phyloP scores from a whole-genome alignment of 2,113 vertebrate species.

The Hemicordylus capensis region DNA sequence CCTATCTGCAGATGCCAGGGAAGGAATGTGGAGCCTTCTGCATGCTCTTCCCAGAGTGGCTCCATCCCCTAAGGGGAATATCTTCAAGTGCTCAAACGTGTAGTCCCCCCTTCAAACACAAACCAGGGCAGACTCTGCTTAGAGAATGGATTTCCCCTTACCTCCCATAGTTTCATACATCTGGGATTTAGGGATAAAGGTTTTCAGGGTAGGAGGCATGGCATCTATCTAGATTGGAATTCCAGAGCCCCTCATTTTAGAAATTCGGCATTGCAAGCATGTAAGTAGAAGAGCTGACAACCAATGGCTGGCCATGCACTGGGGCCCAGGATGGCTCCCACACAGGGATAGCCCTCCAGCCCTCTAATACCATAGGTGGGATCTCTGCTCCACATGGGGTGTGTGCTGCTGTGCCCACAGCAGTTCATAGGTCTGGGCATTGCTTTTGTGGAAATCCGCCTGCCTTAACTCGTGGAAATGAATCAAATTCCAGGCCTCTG shows the following conservation, averaged over 20 bases:
- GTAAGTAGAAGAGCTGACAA: too few species aligned
- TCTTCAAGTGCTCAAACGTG: too few species aligned
- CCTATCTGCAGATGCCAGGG: too few species aligned
- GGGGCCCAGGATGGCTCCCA: background rate
- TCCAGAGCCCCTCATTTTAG: background rate
- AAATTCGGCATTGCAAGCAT: background rate
- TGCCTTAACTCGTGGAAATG: constrained; percentile 34
- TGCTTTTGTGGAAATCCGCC: constrained; percentile 18
- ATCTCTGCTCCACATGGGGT: background rate
- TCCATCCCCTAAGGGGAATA: too few species aligned
- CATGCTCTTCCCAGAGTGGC: too few species aligned
- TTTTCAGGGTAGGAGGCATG: background rate
- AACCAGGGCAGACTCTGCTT: too few species aligned
- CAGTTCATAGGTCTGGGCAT: background rate
- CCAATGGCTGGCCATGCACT: background rate
- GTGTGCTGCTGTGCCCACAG: background rate
- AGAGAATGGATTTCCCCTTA: too few species aligned
- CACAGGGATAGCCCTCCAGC: background rate
- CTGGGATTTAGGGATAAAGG: background rate
- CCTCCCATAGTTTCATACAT: background rate
- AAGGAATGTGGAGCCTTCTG: too few species aligned
- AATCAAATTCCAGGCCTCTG: background rate
- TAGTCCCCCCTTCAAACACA: too few species aligned
- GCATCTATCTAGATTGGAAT: background rate
- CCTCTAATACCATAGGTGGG: background rate